Conservation (phyloP, 1,140 invertebrate species). For the Bombus impatiens region DNA sequence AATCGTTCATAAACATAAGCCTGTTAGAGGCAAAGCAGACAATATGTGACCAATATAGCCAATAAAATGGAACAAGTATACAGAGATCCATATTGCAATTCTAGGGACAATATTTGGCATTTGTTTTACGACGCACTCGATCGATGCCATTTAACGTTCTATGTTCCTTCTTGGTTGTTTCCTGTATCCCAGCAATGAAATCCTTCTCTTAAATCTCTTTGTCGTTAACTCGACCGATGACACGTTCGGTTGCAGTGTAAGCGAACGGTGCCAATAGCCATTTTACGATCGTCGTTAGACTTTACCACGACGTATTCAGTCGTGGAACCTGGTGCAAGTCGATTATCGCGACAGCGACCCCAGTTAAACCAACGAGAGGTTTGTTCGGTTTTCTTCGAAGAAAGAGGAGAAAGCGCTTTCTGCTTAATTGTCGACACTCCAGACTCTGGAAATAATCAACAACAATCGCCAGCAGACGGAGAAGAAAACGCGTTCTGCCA, state of each 20-base stretch:
- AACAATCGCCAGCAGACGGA: slow-evolving; percentile 20
- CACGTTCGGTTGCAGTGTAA: background rate
- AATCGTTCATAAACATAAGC: background rate
- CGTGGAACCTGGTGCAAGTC: background rate
- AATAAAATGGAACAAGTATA: background rate
- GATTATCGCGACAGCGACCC: background rate
- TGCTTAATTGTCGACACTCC: slow-evolving; percentile 21
- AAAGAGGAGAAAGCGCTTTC: background rate
- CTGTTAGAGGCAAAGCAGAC: no score
- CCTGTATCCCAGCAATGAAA: no score
- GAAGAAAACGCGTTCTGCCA: background rate
- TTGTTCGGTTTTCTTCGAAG: background rate
- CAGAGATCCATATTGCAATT: background rate
- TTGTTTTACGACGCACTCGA: no score
- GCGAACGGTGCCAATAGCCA: background rate
- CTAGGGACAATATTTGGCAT: background rate
- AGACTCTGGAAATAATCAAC: slow-evolving; percentile 24
- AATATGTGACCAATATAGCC: background rate
- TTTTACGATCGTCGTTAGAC: slow-evolving; percentile 1
- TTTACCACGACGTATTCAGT: no score
- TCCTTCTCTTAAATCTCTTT: background rate
- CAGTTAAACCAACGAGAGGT: background rate
- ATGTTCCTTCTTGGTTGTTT: no score
- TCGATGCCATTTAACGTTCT: no score
- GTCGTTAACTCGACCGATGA: background rate